Percentiles rank a stretch among this genome's conserved stretches.
These are phyloP conservation scores for Brachionus calyciflorus DNA, from an alignment of 1,140 invertebrate genomes.

Conservation along the genomic window DNA sequence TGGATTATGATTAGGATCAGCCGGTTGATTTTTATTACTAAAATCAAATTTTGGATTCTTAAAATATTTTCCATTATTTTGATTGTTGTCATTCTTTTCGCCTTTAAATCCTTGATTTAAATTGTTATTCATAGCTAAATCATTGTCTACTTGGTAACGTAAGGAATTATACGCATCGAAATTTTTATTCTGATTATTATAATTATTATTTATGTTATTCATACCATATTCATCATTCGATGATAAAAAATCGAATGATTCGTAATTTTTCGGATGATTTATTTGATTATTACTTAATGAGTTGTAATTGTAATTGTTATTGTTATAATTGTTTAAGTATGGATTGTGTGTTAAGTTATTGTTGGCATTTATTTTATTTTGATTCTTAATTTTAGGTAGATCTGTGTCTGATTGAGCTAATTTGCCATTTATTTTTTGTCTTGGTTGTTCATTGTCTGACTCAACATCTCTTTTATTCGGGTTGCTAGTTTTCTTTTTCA, in stretches of 20 bases:
- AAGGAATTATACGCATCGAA: neutral
- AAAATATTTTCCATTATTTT: conserved; percentile 13
- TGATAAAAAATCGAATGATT: conserved; percentile 14
- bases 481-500: conserved; percentile 16
- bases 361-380: neutral
- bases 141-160: neutral
- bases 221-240: conserved; percentile 3
- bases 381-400: conserved; percentile 1
- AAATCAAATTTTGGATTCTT: conserved; percentile 24
- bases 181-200: neutral
- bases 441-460: neutral
- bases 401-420: conserved; percentile 11
- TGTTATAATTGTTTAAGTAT: neutral
- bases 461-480: neutral
- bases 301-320: too few relatives aligned
- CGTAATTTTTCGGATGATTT: neutral
- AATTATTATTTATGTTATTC: too few relatives aligned
- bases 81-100: neutral
- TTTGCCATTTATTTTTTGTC: neutral
- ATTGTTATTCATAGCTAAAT: neutral
- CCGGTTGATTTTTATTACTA: neutral
- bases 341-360: neutral
- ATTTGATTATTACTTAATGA: too few relatives aligned
- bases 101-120: neutral
- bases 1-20: neutral